Base-by-base conservation (phyloP, 2,888 invertebrate species). In the Nemoura dubitans region DNA sequence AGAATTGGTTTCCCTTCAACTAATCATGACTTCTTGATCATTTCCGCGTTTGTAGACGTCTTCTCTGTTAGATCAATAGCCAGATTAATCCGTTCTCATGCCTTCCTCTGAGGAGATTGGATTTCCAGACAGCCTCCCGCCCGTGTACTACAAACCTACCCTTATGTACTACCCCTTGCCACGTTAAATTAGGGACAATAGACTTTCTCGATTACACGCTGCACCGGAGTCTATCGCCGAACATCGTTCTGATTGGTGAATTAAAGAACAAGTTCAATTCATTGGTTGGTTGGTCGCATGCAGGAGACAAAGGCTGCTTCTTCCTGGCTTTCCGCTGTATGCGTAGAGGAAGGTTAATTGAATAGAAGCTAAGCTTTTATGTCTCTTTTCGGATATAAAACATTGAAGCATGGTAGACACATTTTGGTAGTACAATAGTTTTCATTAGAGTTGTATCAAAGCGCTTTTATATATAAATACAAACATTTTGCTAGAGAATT, bases 111-210 rank as follows among this genome's bases (percentile, higher is more conserved):
- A 6, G 81, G 30, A 30, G 81, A 81, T 81, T 28, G 30, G 81
- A 30, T 30, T 81, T 81, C 29, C n/a, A 28, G 28, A 6, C n/a
- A 30, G 7, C n/a, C n/a, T n/a, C n/a, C n/a, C n/a, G n/a, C 81
- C 30, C 81, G 30, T 81, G 81, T 81, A 29, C 30, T 28, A 81
- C 81, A 81, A 80, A 81, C 81, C 81, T 81, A 81, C 30, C 81
- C 81, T 28, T 78, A 78, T 81, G 30, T 30, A 30, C 29, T 81
- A 81, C 81, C 78, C 27, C 78, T 28, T 78, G 25, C 78, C 5
- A 27, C 78, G 78, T 78, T 78, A 26, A 78, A 78, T 78, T 78
- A 78, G 28, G 25, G 78, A 78, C 78, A 78, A 78, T 78, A 78
- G 26, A 78, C 78, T 78, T 14, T 1, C 6, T 78, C 78, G 78